Base-by-base conservation (phyloP, 2,797 vertebrate species). In the Sebastes umbrosus region DNA sequence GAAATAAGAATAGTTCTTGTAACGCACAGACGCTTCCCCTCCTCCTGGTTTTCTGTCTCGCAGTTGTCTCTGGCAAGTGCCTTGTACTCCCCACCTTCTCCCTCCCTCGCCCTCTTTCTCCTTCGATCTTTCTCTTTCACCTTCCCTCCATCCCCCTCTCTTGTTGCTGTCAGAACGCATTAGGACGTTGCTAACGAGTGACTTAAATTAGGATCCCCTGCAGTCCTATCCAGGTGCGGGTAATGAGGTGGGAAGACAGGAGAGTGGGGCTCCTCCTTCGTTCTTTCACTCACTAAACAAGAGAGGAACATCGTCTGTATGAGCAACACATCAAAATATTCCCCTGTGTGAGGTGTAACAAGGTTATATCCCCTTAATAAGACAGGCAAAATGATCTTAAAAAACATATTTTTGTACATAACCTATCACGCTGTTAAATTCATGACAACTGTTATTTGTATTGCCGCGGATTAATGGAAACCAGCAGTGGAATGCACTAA, bases 201-300 rank as follows among this genome's bases (percentile, higher is more conserved):
- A 92, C 92, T 93, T 91, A 89, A 93, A 94, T 93, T 89, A 94
- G 91, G 89, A 90, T 88, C 81, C 89, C 88, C 90, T 68, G 75
- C 83, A 90, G 90, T 87, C 89, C 75, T 58, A 77, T 86, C 85
- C 94, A 95, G 94, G 94, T 95, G 93, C 77, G 79, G 90, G 86
- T 93, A 93, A 94, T 94, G 93, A 93, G 91, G 85, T 90, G 88
- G 82, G 90, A 88, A 92, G 85, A 86, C 76, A 58, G 75, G 83
- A 88, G 87, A 89, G 69, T 73, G 84, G 76, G 68, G 60, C 90
- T 89, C 84, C 87, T 84, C 87, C 82, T 85, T 31, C 52, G 6
- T 81, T 85, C 70, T 79, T 84, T 86, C 67, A 75, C 66, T 85
- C 69, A 39, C 83, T 54, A 69, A 88, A 88, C 79, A 75, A 75